A percentile compares a stretch with the other conserved stretches of the same genome.
Conservation (phyloP, 1,140 invertebrate species). For the Anoplophora glabripennis region DNA sequence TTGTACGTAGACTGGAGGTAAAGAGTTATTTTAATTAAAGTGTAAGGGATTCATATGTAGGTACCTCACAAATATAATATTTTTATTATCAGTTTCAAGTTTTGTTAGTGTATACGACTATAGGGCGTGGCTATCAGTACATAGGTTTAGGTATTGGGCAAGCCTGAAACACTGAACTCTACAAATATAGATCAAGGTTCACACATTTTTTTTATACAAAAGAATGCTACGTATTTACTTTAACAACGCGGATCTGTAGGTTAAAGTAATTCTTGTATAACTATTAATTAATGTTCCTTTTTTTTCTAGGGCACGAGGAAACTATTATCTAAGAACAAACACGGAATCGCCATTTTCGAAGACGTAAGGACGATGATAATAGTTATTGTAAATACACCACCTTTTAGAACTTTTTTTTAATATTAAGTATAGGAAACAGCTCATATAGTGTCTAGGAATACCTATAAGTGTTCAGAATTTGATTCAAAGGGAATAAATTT, state of each 20-base stretch:
- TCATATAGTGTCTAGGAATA: no score
- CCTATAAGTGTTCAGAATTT: no score
- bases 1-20: slow-evolving; percentile 37
- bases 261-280: background rate
- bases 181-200: slow-evolving; percentile 3
- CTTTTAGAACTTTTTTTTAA: no score
- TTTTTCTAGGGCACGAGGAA: slow-evolving; percentile 39
- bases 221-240: no score
- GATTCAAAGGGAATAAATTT: no score
- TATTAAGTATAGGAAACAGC: no score
- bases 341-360: slow-evolving; percentile 38
- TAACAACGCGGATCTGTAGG: no score
- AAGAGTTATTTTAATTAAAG: slow-evolving; percentile 14
- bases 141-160: background rate
- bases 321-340: slow-evolving; percentile 38
- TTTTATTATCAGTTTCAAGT: background rate
- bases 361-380: slow-evolving; percentile 8
- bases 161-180: background rate
- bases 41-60: background rate
- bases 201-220: background rate
- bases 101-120: background rate
- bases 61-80: background rate
- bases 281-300: slow-evolving; percentile 8
- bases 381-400: no score
- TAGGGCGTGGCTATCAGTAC: background rate